These are phyloP conservation scores for Cistogaster globosa DNA, from an alignment of 2,888 invertebrate species.

Conservation along the genomic window DNA sequence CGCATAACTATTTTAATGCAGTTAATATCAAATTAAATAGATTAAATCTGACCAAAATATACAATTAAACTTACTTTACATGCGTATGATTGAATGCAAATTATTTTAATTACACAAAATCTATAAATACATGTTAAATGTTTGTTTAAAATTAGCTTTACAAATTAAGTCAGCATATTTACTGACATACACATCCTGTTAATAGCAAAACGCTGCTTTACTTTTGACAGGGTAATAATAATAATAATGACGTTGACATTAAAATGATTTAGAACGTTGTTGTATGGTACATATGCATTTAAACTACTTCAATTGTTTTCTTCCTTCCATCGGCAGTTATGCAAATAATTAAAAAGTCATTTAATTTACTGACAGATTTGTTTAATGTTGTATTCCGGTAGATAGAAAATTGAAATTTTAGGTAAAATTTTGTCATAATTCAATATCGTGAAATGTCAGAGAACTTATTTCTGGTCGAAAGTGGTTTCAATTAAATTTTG, in stretches of 20 bases:
- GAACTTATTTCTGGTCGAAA: too few relatives aligned
- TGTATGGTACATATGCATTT: neutral
- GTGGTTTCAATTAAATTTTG: too few relatives aligned
- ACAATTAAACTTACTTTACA: neutral
- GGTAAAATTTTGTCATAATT: too few relatives aligned
- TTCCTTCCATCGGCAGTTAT: neutral
- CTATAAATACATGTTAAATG: neutral
- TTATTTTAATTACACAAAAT: neutral
- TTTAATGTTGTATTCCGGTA: too few relatives aligned
- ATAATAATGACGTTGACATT: neutral
- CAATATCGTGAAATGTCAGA: too few relatives aligned
- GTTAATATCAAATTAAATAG: constrained; percentile 23
- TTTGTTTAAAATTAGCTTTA: constrained; percentile 6
- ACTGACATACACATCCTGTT: neutral
- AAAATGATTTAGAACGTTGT: constrained; percentile 12
- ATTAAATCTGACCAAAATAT: neutral
- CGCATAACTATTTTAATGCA: constrained; percentile 26
- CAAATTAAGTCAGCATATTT: neutral
- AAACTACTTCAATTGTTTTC: neutral
- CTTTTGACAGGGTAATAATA: too few relatives aligned
- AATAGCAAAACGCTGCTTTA: neutral
- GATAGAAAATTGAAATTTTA: too few relatives aligned
- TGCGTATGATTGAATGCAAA: constrained; percentile 6
- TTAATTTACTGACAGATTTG: constrained; percentile 31
- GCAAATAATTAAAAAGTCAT: constrained; percentile 9